Evolutionary conservation across 2,888 invertebrate genomes (phyloP).

Genomic region (Nyleta sp.): DNA sequence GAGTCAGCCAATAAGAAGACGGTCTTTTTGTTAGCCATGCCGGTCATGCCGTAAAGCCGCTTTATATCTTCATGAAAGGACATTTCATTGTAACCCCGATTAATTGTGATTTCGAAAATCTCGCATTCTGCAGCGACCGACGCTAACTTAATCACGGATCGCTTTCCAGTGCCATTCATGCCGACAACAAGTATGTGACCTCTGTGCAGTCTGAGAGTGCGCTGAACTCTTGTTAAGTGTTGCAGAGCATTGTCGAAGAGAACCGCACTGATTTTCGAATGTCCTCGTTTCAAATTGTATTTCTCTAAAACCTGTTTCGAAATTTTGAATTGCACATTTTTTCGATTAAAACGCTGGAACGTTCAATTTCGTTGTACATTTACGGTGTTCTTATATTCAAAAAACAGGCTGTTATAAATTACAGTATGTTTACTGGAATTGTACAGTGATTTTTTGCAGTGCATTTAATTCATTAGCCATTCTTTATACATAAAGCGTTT

Average conservation of each 20-base stretch:
- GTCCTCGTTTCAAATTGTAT: slow-evolving; percentile 87
- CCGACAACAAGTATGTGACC: slow-evolving; percentile 95
- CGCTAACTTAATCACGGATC: slow-evolving; percentile 90
- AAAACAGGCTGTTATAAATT: no score
- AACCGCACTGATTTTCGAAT: slow-evolving; percentile 88
- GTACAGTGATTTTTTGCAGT: no score
- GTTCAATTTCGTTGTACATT: background rate
- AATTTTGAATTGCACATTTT: background rate
- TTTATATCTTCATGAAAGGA: slow-evolving; percentile 95
- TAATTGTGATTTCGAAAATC: slow-evolving; percentile 91
- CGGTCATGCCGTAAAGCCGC: slow-evolving; percentile 89
- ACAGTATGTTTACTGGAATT: no score
- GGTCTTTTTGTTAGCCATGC: slow-evolving; percentile 90
- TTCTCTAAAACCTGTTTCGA: slow-evolving; percentile 89
- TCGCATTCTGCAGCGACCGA: slow-evolving; percentile 93
- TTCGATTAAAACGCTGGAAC: background rate
- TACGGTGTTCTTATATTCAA: no score
- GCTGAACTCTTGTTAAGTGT: slow-evolving; percentile 94
- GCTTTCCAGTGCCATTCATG: slow-evolving; percentile 95
- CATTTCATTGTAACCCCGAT: slow-evolving; percentile 92
- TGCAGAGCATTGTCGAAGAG: slow-evolving; percentile 96
- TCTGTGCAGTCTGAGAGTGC: slow-evolving; percentile 91
- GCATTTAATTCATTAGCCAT: no score
- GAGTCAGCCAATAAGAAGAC: slow-evolving; percentile 93
- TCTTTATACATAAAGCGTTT: no score